Base-by-base conservation (phyloP, 2,113 vertebrate species). In the Malurus melanocephalus region DNA sequence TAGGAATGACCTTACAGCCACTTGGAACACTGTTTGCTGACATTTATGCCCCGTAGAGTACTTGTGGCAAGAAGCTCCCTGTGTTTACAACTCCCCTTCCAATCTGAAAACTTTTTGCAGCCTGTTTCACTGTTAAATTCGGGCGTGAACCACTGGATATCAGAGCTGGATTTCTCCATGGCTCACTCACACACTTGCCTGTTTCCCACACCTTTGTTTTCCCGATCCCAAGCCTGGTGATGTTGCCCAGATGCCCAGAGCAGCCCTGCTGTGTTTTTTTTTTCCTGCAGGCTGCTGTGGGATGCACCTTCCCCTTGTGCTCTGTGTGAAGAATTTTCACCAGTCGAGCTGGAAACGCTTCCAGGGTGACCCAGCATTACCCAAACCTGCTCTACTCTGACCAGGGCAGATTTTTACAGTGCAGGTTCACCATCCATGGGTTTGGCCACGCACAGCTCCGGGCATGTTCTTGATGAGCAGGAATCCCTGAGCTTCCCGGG, bases 21-120 rank as follows among this genome's bases (percentile, higher is more conserved):
- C 94, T 92, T 90, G 85, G 85, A 93, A 93, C 77, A 65, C 38
- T 59, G 78, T 57, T 82, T 91, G 80, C 83, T 90, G 94, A 86
- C 83, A 81, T 92, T 83, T 95, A 69, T 66, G 76, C 4, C 6
- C 73, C 16, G 30, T 2, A 0, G 4, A 30, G 51, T 4, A 20
- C 20, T 64, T 30, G 46, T 51, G 46, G 69, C 46, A 40, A 88
- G 74, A 76, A 84, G 17, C 14, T 33, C 26, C 49, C 51, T 1
- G 11, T 6, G 4, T 15, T 82, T 67, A 55, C 60, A 60, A 35
- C 22, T 55, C 71, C 60, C 33, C 23, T 42, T 67, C 6, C 57
- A 22, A 9, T 12, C 15, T 45, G 42, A 43, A 20, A n/a, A 16
- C 26, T 9, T n/a, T 66, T 69, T 62, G 17, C 56, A 14, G 21